Base-by-base conservation (phyloP, 2,888 invertebrate genomes). In the Drosophila borealis region DNA sequence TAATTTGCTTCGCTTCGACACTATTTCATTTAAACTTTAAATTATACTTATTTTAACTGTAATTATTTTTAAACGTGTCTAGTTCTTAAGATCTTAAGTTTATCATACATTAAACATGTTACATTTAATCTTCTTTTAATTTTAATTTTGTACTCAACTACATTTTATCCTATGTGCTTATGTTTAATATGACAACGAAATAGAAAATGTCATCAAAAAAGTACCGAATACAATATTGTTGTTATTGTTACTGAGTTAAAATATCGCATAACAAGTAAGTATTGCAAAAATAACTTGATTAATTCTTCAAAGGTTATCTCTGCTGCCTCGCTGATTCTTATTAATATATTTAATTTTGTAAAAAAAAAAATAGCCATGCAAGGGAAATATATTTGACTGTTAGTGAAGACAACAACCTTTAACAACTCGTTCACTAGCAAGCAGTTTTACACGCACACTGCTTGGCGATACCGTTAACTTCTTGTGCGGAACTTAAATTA, bases 91-190 rank as follows among this genome's bases (percentile, higher is more conserved):
- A 48, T 50, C 63, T 59, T 70, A 34, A 56, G 55, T 50, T 73
- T 66, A 65, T 69, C 37, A 55, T 39, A 41, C 33, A 51, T 48
- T 19, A 54, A 68, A 55, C 60, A 67, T 76, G 71, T 57, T 61
- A 50, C 48, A 68, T 77, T 61, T 78, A 74, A 64, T 70, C 45
- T 66, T 45, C 25, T 45, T 66, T 48, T 39, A 42, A 39, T 49
- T 66, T 60, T 71, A 72, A 65, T 77, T 76, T 77, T 77, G 41
- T 69, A 76, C 56, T 66, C 55, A 48, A 29, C 61, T 46, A 41
- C 14, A 50, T 51, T 42, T 64, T 63, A 54, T 54, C 42, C 19
- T 70, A 62, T 66, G 60, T 67, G 39, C 63, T 51, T 64, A 70
- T 56, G 59, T 76, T 70, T 78, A 70, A 66, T 49, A 60, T 57